Base-by-base conservation (phyloP, 2,888 invertebrate species). In the Elysia crispata region DNA sequence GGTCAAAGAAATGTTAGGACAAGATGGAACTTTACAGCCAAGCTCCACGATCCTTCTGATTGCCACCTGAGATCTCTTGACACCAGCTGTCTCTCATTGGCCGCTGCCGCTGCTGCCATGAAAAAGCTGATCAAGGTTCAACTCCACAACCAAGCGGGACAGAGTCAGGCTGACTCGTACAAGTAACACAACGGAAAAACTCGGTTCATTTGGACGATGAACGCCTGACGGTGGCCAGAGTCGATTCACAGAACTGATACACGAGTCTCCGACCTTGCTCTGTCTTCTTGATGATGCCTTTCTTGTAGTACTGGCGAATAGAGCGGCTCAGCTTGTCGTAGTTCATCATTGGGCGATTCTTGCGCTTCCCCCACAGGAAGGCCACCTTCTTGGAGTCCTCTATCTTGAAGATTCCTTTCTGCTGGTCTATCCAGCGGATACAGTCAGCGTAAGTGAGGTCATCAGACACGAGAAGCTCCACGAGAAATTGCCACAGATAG, bases 321-420 rank as follows among this genome's bases (percentile, higher is more conserved):
- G 83, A 83, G 6, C 83, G 83, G 69, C 83, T 83, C 20, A 83
- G 94, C 92, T 99, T 99, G 94, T 99, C 99, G 93, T 99, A 99
- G 94, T 99, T 99, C 99, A 99, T 99, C 41, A 98, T 98, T 0
- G 98, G 98, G 15, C 99, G 94, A 93, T 99, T 99, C 93, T 99
- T 99, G 85, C 99, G 94, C 89, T 97, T 96, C 83, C 99, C 99
- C 99, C 99, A 99, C 77, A 98, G 94, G 87, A 96, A 94, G n/a
- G 99, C 99, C 76, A 99, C 98, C 86, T 97, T 95, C 41, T 98
- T 97, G 18, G 98, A 98, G 93, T 99, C 98, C 93, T 99, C 99
- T 92, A 99, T 99, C 94, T 99, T 99, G 94, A 99, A 99, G 66
- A 99, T 91, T 23, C 93, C 93, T 92, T 96, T 96, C 66, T 94